Conservation (phyloP, 1,140 invertebrate species). For the Atopsyche davidsoni region DNA sequence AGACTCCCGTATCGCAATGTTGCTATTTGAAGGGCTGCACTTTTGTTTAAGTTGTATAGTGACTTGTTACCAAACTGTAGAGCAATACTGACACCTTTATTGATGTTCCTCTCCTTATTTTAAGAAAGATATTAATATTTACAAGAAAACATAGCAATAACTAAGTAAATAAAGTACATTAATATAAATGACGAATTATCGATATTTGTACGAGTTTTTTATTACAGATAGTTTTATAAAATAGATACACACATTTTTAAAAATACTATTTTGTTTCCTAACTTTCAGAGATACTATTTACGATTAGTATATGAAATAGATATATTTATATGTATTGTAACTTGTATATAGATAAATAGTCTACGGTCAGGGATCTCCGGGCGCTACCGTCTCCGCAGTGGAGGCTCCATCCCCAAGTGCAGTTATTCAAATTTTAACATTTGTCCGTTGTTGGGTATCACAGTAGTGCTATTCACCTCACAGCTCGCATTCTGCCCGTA, state of each 20-base stretch:
- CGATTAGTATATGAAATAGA: conserved; percentile 46
- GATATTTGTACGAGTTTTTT: conserved; percentile 47
- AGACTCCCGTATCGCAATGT: conserved; percentile 35
- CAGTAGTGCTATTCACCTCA: conserved; percentile 25
- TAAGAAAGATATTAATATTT: conserved; percentile 52
- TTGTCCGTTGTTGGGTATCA: conserved; percentile 33
- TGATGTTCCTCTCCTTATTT: conserved; percentile 52
- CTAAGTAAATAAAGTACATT: conserved; percentile 38
- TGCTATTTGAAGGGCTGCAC: conserved; percentile 52
- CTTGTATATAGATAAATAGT: conserved; percentile 37
- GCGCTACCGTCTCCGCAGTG: conserved; percentile 26
- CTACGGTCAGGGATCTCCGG: conserved; percentile 37
- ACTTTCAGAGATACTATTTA: conserved; percentile 52
- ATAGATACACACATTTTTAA: conserved; percentile 45
- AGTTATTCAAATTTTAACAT: conserved; percentile 54
- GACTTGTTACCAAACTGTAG: conserved; percentile 44
- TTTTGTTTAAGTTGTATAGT: conserved; percentile 27
- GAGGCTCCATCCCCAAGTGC: conserved; percentile 41
- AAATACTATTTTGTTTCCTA: conserved; percentile 50
- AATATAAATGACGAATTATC: conserved; percentile 39
- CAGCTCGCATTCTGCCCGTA: no score
- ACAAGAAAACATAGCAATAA: conserved; percentile 51
- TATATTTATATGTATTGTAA: conserved; percentile 48
- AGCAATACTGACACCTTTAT: conserved; percentile 48
- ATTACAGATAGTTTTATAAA: conserved; percentile 49